Conservation (phyloP, 2,797 vertebrate species). For the Sphenodon punctatus region DNA sequence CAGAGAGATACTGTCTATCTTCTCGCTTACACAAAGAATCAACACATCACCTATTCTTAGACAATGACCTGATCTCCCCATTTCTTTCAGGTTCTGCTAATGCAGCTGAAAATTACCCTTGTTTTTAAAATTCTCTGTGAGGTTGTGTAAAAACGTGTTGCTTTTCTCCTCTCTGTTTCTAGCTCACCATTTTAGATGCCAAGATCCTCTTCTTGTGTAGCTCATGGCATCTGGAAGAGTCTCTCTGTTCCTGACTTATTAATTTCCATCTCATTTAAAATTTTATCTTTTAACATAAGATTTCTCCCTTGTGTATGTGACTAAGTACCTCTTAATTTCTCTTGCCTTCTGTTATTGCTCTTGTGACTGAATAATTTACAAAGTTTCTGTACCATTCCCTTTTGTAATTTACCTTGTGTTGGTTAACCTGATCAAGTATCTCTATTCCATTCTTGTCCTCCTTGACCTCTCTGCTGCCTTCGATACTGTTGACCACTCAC, state of each 20-base stretch:
- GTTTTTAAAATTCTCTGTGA: background rate
- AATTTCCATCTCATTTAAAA: background rate
- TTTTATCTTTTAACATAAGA: too few species aligned
- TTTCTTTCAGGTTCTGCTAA: background rate
- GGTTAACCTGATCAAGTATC: background rate
- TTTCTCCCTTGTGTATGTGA: background rate
- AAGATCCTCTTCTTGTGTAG: background rate
- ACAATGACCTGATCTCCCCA: background rate
- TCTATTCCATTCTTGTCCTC: too few species aligned
- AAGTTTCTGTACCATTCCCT: background rate
- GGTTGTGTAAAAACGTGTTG: background rate
- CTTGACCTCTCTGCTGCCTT: too few species aligned
- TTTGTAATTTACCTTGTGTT: background rate
- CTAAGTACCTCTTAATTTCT: background rate
- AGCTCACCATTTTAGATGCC: background rate
- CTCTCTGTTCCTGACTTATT: background rate
- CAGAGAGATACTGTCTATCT: too few species aligned
- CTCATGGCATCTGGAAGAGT: background rate
- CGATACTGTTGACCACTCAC: too few species aligned
- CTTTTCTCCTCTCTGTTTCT: rapidly evolving
- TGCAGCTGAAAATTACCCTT: background rate
- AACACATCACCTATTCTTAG: background rate
- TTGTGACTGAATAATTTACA: background rate
- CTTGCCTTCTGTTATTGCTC: background rate
- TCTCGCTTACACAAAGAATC: too few species aligned